These are phyloP conservation scores for Phrynocephalus forsythii DNA, from an alignment of 2,797 vertebrate species.

Conservation along the genomic window DNA sequence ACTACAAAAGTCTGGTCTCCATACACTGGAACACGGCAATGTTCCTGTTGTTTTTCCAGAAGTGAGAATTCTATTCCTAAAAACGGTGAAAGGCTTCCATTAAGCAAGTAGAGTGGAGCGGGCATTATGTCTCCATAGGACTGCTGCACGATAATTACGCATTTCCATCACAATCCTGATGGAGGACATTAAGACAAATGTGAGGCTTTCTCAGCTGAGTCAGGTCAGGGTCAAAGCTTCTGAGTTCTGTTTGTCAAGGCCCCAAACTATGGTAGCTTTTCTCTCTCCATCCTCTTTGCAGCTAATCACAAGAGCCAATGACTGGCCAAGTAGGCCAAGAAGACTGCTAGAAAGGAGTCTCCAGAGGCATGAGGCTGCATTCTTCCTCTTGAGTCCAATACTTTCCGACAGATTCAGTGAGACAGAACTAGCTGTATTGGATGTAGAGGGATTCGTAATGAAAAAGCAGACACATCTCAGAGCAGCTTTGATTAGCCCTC, in stretches of 20 bases:
- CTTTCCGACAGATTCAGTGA: background rate
- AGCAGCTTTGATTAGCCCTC: background rate
- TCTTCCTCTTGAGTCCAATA: background rate
- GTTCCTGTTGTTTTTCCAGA: no score
- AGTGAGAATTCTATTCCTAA: no score
- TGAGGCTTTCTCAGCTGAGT: background rate
- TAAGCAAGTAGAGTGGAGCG: no score
- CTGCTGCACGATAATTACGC: background rate
- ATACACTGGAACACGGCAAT: no score
- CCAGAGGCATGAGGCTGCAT: conserved; percentile 6
- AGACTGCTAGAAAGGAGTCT: background rate
- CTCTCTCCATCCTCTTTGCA: conserved; percentile 14
- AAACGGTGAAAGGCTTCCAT: no score
- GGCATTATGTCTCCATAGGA: no score
- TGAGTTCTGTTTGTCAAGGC: background rate
- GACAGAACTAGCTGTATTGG: background rate
- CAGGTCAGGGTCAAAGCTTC: background rate
- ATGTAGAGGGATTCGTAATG: background rate
- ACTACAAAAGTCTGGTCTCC: no score
- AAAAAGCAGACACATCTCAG: background rate
- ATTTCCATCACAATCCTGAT: background rate
- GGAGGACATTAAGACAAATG: background rate
- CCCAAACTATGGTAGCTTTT: background rate
- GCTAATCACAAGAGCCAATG: rapidly evolving
- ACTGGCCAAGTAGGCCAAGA: conserved; percentile 7